phyloP scores from a whole-genome alignment of 2,797 vertebrate genomes.

The Neomorphus geoffroyi region DNA sequence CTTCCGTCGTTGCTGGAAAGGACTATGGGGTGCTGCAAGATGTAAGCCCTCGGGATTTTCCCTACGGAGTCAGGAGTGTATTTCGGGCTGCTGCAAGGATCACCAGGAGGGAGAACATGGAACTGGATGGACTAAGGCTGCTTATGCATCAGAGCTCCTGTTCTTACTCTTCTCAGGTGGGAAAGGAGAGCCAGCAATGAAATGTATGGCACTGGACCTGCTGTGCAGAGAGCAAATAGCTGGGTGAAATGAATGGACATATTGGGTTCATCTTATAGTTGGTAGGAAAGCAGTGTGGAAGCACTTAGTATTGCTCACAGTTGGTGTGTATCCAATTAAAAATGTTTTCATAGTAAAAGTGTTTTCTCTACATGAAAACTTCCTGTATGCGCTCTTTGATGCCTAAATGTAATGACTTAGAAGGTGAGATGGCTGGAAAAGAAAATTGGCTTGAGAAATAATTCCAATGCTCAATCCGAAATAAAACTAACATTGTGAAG shows the following conservation, averaged over 20 bases:
- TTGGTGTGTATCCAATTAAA: not conserved
- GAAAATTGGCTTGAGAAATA: not conserved
- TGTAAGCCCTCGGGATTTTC: not conserved
- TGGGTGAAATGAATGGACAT: fast-evolving
- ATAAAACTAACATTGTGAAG: not conserved
- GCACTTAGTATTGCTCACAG: fast-evolving
- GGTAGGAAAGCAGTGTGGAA: not conserved
- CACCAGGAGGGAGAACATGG: not conserved
- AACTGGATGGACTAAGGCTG: not conserved
- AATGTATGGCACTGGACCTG: fast-evolving
- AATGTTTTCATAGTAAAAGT: not conserved
- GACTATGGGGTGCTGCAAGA: fast-evolving
- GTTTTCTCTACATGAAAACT: not conserved
- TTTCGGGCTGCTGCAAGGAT: not conserved
- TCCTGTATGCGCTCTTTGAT: fast-evolving
- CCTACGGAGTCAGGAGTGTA: not conserved
- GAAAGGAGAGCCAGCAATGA: not conserved
- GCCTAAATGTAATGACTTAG: not conserved
- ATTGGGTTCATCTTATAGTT: not conserved
- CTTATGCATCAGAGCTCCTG: not conserved
- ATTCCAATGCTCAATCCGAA: not conserved
- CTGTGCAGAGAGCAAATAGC: not conserved
- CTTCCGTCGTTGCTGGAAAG: fast-evolving
- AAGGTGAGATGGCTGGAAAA: not conserved
- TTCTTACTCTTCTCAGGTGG: not conserved